Conservation (phyloP, 2,888 invertebrate genomes). For the Campaea margaritaria region DNA sequence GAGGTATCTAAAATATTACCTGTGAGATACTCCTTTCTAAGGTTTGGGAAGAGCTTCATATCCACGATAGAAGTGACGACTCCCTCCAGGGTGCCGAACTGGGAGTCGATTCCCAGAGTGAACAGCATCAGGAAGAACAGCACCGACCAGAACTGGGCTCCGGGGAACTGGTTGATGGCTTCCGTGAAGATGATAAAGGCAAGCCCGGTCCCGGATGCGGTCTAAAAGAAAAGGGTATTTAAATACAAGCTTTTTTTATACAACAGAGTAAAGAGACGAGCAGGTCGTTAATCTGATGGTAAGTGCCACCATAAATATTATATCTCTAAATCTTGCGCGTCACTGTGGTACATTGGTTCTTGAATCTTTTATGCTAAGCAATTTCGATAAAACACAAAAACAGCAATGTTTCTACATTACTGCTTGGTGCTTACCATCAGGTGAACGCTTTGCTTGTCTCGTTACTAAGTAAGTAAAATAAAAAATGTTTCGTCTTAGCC, state of each 20-base stretch:
- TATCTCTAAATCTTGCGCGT: too few relatives aligned
- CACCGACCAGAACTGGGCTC: constrained; percentile 97
- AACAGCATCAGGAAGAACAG: constrained; percentile 98
- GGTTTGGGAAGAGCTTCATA: constrained; percentile 96
- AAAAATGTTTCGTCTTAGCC: neutral
- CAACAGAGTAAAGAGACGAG: too few relatives aligned
- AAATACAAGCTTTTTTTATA: too few relatives aligned
- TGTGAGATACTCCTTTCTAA: constrained; percentile 95
- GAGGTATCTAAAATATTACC: constrained; percentile 13
- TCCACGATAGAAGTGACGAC: constrained; percentile 98
- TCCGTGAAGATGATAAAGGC: constrained; percentile 99
- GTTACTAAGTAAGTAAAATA: too few relatives aligned
- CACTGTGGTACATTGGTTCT: too few relatives aligned
- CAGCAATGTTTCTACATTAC: too few relatives aligned
- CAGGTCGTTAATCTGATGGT: too few relatives aligned
- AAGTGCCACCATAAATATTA: too few relatives aligned
- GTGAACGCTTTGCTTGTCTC: too few relatives aligned
- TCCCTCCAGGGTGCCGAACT: constrained; percentile 98
- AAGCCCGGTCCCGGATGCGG: constrained; percentile 97
- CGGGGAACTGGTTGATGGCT: constrained; percentile 98
- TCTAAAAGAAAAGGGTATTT: constrained; percentile 82
- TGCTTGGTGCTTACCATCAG: too few relatives aligned
- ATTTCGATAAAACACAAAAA: too few relatives aligned
- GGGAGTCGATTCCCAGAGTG: constrained; percentile 98
- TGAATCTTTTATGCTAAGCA: too few relatives aligned